Evolutionary conservation across 2,113 vertebrate species (phyloP).

Genomic region (rabbit (Oryctolagus cuniculus)): DNA sequence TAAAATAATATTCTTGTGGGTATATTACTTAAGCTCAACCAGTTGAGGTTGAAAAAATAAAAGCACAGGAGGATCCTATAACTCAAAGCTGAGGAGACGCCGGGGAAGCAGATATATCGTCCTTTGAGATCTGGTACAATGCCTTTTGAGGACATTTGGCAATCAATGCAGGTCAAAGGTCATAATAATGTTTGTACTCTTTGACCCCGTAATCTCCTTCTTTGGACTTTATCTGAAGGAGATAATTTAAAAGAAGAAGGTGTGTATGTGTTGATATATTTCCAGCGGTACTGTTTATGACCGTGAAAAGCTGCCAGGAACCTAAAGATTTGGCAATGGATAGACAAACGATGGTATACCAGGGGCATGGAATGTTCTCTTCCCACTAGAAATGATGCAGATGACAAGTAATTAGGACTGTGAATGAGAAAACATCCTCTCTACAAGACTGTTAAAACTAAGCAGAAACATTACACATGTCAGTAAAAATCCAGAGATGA

Average conservation of each 20-base stretch:
- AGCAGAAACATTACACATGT: not conserved
- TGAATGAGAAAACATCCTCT: not conserved
- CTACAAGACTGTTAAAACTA: not conserved
- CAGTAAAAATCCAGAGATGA: not conserved
- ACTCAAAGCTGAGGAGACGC: not conserved
- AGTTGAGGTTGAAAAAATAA: not conserved
- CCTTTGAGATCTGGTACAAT: conserved; percentile 66
- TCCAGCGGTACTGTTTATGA: conserved; percentile 62
- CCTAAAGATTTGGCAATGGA: not conserved
- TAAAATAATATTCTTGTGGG: not conserved
- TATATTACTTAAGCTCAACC: not conserved
- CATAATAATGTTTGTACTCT: conserved; percentile 72
- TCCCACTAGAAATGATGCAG: not conserved
- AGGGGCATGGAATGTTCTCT: not conserved
- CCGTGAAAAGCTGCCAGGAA: not conserved
- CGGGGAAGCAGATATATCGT: conserved; percentile 45
- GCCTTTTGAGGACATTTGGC: conserved; percentile 67
- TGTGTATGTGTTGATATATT: conserved; percentile 54
- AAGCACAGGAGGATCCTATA: not conserved
- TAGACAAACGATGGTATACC: not conserved
- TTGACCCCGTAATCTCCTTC: conserved; percentile 70
- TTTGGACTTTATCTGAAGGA: conserved; percentile 73
- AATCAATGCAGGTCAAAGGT: conserved; percentile 69
- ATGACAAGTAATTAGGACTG: not conserved
- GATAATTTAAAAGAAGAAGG: conserved; percentile 67